phyloP scores from a whole-genome alignment of 2,797 vertebrate genomes.

The Paguma larvata region DNA sequence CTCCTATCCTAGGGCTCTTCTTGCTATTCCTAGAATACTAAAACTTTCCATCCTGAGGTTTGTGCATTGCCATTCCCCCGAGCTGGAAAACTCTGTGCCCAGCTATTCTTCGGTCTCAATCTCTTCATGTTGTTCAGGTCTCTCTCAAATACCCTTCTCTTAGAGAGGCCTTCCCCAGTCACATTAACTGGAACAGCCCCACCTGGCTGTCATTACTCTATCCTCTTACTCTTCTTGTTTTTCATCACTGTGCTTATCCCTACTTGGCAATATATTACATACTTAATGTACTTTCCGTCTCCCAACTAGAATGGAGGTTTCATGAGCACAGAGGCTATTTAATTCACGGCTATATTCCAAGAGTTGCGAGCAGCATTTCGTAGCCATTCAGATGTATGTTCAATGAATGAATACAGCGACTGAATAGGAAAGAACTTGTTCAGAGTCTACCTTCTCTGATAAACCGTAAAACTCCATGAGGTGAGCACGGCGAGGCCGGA shows the following conservation, averaged over 20 bases:
- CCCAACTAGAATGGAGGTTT: slow-evolving; percentile 25
- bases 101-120: not conserved
- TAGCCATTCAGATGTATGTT: not conserved
- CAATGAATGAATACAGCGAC: not conserved
- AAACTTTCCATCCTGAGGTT: not conserved
- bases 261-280: not conserved
- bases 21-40: not conserved
- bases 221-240: not conserved
- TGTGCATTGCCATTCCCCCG: not conserved
- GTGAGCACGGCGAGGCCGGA: not conserved
- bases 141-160: not conserved
- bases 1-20: not conserved
- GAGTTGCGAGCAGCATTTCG: not conserved
- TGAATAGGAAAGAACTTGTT: not conserved
- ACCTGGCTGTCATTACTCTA: not conserved
- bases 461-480: not conserved
- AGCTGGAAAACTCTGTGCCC: not conserved
- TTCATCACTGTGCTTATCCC: not conserved
- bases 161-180: not conserved
- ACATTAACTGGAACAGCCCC: not conserved
- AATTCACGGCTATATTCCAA: not conserved
- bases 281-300: not conserved
- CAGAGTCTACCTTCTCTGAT: not conserved
- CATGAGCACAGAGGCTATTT: not conserved
- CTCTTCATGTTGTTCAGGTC: not conserved